A percentile compares a stretch with the other conserved stretches of the same genome.
These are phyloP conservation scores for Desoria tigrina DNA, from an alignment of 2,888 invertebrate species.

Conservation along the genomic window DNA sequence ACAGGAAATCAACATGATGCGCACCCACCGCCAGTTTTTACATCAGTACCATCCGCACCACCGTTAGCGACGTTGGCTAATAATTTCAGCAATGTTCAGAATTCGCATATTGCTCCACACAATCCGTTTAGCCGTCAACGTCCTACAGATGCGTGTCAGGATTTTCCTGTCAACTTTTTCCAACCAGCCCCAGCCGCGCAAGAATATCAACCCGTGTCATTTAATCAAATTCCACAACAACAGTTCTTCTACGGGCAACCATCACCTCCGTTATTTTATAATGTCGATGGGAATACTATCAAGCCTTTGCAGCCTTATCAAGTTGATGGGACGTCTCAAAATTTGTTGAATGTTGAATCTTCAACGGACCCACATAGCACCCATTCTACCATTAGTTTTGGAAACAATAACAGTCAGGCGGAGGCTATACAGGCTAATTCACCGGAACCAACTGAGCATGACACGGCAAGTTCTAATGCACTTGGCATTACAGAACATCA, in stretches of 20 bases:
- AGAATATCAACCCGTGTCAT: slow-evolving; percentile 11
- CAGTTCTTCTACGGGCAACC: slow-evolving; percentile 9
- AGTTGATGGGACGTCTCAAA: background rate
- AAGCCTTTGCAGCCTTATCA: slow-evolving; percentile 6
- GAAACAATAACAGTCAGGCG: too few species aligned
- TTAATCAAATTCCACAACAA: slow-evolving; percentile 5
- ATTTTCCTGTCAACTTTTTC: slow-evolving; percentile 14
- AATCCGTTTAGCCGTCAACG: too few species aligned
- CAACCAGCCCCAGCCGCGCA: slow-evolving; percentile 9
- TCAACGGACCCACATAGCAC: too few species aligned
- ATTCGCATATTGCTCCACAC: too few species aligned
- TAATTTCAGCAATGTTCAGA: background rate
- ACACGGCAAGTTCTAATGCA: too few species aligned
- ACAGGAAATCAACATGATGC: too few species aligned
- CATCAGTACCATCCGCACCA: background rate
- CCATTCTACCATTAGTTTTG: too few species aligned
- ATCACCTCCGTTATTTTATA: slow-evolving; percentile 16
- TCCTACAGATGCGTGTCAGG: slow-evolving; percentile 13
- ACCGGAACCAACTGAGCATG: too few species aligned
- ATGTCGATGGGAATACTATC: slow-evolving; percentile 15
- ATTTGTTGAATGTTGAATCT: too few species aligned
- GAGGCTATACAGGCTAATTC: too few species aligned
- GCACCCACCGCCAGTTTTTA: too few species aligned
- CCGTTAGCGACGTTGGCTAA: background rate
- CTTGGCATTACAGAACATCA: too few species aligned